A percentile compares a stretch with the other conserved stretches of the same genome.
These are phyloP conservation scores for Python bivittatus DNA, from an alignment of 2,113 vertebrate genomes.

Conservation along the genomic window DNA sequence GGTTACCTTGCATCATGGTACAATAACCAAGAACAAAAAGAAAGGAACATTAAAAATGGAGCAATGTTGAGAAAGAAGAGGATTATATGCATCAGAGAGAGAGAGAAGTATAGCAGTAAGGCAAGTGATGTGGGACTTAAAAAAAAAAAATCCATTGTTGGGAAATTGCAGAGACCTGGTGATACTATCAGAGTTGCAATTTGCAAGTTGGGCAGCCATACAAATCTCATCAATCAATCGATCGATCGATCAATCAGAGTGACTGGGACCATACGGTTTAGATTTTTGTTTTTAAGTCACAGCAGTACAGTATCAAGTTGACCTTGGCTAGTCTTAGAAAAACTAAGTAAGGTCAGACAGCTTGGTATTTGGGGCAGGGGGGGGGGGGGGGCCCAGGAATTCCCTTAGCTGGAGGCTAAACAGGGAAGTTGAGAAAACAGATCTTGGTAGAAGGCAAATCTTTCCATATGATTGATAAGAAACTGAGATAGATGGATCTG, in stretches of 20 bases:
- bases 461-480: not conserved
- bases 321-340: not conserved
- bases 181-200: not conserved
- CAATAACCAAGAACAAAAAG: conserved; percentile 25
- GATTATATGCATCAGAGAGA: not conserved
- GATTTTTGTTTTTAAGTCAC: not conserved
- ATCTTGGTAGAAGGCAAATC: not conserved
- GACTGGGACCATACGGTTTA: not conserved
- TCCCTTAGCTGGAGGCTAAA: not conserved
- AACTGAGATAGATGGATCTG: too few species aligned
- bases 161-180: not conserved
- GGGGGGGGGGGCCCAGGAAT: not conserved
- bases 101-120: not conserved
- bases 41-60: conserved; percentile 42
- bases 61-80: conserved; percentile 25
- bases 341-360: not conserved
- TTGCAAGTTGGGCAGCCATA: not conserved
- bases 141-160: not conserved
- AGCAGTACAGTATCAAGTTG: not conserved
- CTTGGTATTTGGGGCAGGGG: not conserved
- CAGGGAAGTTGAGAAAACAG: not conserved
- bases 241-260: not conserved
- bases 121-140: not conserved
- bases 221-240: not conserved
- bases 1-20: conserved; percentile 37